These are phyloP conservation scores for Acromyrmex heyeri DNA, from an alignment of 1,140 invertebrate genomes.

Conservation along the genomic window DNA sequence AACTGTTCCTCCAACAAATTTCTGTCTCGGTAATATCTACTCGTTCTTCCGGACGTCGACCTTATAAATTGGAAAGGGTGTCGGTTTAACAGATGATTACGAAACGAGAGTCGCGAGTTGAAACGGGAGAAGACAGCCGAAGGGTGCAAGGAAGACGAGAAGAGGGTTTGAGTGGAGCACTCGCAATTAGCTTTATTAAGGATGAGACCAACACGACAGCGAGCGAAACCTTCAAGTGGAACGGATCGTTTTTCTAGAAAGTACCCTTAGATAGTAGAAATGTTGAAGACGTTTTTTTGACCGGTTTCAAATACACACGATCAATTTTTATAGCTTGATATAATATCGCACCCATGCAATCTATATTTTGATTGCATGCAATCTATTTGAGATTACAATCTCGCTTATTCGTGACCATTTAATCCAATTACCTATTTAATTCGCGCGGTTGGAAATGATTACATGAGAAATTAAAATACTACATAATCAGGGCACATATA, in stretches of 20 bases:
- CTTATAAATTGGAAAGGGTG: conserved; percentile 72
- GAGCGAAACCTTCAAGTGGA: conserved; percentile 57
- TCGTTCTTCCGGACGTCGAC: conserved; percentile 46
- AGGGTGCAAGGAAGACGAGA: conserved; percentile 44
- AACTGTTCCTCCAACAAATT: conserved; percentile 2
- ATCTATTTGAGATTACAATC: neutral
- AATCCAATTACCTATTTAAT: neutral
- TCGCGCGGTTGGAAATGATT: neutral
- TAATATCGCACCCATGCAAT: neutral
- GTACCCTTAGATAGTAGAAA: neutral
- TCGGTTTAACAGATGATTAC: conserved; percentile 72
- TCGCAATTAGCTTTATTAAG: conserved; percentile 74
- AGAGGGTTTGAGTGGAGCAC: conserved; percentile 44
- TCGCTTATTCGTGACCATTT: neutral
- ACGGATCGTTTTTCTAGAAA: conserved; percentile 55
- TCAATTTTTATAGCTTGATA: neutral
- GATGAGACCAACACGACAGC: conserved; percentile 56
- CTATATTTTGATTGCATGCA: no score
- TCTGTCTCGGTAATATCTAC: neutral
- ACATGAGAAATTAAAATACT: conserved; percentile 4
- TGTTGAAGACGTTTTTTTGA: neutral
- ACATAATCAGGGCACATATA: no score
- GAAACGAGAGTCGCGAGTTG: conserved; percentile 59
- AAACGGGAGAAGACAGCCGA: conserved; percentile 47
- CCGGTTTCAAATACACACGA: neutral